Conservation (phyloP, 2,888 invertebrate species). For the Hirtodrosophila histrioides region DNA sequence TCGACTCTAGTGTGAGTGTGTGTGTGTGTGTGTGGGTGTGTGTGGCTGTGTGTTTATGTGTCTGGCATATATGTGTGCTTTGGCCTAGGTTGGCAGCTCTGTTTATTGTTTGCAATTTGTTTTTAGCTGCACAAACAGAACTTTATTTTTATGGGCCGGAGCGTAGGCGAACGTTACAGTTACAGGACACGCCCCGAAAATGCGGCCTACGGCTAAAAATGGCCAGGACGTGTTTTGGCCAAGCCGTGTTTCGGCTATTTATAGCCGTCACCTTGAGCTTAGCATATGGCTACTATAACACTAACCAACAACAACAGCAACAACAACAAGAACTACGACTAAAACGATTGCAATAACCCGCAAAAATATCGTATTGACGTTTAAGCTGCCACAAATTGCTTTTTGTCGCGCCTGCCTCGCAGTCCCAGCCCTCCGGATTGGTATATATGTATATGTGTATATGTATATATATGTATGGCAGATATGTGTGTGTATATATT, state of each 20-base stretch:
- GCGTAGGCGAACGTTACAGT: too few species aligned
- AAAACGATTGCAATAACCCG: slow-evolving; percentile 42
- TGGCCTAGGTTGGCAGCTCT: slow-evolving; percentile 36
- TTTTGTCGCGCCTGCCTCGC: slow-evolving; percentile 47
- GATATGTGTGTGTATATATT: slow-evolving; percentile 3
- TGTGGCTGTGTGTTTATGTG: neutral
- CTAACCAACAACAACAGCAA: slow-evolving; percentile 31
- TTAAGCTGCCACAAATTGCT: slow-evolving; percentile 78
- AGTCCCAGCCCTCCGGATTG: too few species aligned
- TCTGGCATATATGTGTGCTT: slow-evolving; percentile 20
- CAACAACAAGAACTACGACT: slow-evolving; percentile 21
- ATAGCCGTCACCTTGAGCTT: slow-evolving; percentile 55
- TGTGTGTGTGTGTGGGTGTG: neutral
- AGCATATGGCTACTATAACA: slow-evolving; percentile 46
- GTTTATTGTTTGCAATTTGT: slow-evolving; percentile 79
- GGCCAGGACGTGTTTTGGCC: slow-evolving; percentile 59
- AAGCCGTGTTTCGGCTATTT: slow-evolving; percentile 39
- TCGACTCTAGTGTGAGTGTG: slow-evolving; percentile 1
- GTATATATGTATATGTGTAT: neutral
- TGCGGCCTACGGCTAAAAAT: slow-evolving; percentile 57
- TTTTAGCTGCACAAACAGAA: slow-evolving; percentile 71
- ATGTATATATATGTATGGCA: neutral
- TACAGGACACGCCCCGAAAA: slow-evolving; percentile 19
- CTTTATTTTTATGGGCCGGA: slow-evolving; percentile 60
- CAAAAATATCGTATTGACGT: slow-evolving; percentile 63